Percentiles rank a stretch among this genome's conserved stretches.
These are phyloP conservation scores for Steinernema khuongi DNA, from an alignment of 1,140 invertebrate genomes.

Conservation along the genomic window DNA sequence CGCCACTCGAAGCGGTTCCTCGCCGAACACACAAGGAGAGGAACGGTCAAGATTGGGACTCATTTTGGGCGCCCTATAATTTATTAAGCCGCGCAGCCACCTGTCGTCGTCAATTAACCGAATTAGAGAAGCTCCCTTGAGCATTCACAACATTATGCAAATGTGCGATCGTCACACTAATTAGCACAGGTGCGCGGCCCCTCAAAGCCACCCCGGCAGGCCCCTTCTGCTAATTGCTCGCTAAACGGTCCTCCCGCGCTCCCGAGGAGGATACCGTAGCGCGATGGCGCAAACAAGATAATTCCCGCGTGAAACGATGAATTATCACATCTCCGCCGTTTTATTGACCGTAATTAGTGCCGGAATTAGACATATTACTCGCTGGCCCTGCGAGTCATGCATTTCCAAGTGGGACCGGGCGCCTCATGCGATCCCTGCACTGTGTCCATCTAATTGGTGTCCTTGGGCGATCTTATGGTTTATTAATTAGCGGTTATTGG, in stretches of 20 bases:
- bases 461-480: not conserved
- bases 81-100: not conserved
- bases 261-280: too few relatives aligned
- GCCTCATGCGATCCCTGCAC: too few relatives aligned
- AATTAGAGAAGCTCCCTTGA: not conserved
- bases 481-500: not conserved
- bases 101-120: not conserved
- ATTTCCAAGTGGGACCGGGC: too few relatives aligned
- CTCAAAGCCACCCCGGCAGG: not conserved
- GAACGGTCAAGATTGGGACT: not conserved
- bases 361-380: too few relatives aligned
- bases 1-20: too few relatives aligned
- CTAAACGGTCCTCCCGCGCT: not conserved
- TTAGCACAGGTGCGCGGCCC: not conserved
- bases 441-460: not conserved
- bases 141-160: not conserved
- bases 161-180: conserved; percentile 1
- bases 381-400: not conserved
- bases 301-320: too few relatives aligned
- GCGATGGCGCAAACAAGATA: too few relatives aligned
- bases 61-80: not conserved
- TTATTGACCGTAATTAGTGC: too few relatives aligned
- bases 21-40: not conserved
- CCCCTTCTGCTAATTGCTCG: not conserved
- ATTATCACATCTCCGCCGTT: too few relatives aligned